Evolutionary conservation across 2,113 vertebrate species (phyloP).

Genomic region (Megatriorchis doriae): DNA sequence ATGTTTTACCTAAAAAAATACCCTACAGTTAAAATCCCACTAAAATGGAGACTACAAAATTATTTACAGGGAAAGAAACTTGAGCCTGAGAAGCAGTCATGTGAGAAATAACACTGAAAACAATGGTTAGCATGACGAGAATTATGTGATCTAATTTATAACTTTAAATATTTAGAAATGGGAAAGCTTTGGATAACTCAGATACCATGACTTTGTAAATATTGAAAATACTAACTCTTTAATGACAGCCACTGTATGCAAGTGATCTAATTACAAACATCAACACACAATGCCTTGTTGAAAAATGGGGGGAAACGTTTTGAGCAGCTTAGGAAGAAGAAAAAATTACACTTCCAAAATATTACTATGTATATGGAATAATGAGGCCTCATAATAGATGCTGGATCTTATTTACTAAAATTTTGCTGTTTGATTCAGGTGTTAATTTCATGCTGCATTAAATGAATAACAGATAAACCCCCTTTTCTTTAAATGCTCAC

Average conservation of each 20-base stretch:
- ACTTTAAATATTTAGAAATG: not conserved
- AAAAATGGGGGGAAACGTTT: not conserved
- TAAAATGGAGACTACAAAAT: not conserved
- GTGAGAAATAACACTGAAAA: not conserved
- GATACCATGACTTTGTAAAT: not conserved
- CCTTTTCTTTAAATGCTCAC: constrained; percentile 7
- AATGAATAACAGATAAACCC: constrained; percentile 16
- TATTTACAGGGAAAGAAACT: not conserved
- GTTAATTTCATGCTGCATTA: constrained; percentile 41
- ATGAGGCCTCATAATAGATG: not conserved
- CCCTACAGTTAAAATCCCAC: not conserved
- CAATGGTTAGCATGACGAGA: not conserved
- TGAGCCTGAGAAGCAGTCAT: not conserved
- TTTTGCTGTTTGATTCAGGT: constrained; percentile 24
- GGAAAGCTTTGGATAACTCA: not conserved
- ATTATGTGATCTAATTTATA: not conserved
- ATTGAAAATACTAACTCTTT: not conserved
- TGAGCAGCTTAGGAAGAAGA: not conserved
- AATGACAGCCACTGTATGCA: not conserved
- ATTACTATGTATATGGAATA: not conserved
- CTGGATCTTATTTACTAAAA: constrained; percentile 23
- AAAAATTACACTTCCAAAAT: not conserved
- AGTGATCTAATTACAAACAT: constrained; percentile 5
- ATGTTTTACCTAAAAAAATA: not conserved
- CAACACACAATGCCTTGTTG: not conserved